Base-by-base conservation (phyloP, 2,113 vertebrate genomes). In the Dasyornis broadbenti region DNA sequence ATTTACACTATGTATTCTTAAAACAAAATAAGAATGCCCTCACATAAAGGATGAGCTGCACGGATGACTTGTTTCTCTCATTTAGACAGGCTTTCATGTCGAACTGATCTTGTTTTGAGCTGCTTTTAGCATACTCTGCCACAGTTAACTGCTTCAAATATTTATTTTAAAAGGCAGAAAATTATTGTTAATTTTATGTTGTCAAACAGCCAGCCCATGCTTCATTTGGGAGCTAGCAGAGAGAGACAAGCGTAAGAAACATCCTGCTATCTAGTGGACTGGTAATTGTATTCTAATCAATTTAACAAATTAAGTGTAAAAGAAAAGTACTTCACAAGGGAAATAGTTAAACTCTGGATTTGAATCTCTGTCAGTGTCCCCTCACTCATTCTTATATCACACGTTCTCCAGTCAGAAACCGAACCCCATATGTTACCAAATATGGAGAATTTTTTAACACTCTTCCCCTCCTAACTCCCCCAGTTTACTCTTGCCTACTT, bases 261-360 rank as follows among this genome's bases (percentile, higher is more conserved):
- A 69, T 76, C 40, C n/a, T 92, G 42, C 52, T 93, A 59, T 83
- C 79, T 94, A 90, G 93, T 94, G 54, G n/a, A 57, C 72, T 91
- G 83, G 79, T 90, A 95, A 96, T 96, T 94, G 82, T 89, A 82
- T 89, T 91, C 81, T 86, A 96, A 94, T 96, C 86, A 92, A 82
- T 47, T 93, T 97, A 76, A 86, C 35, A 96, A 95, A 94, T 83
- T 91, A 42, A 92, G 28, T 89, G 70, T 82, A 82, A 76, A 93
- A 44, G 56, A 83, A 96, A 94, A 96, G 66, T 47, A 27, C 7
- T 66, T 89, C 89, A 94, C 39, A 84, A 89, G 89, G 88, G 95
- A 96, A 95, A 95, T 60, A 92, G 50, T 53, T 94, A 45, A 82
- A 10, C 54, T 31, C 28, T 47, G 61, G n/a, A 50, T 63, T 65